These are phyloP conservation scores for Hirtodrosophila trivittata DNA, from an alignment of 2,888 invertebrate species.

Conservation along the genomic window DNA sequence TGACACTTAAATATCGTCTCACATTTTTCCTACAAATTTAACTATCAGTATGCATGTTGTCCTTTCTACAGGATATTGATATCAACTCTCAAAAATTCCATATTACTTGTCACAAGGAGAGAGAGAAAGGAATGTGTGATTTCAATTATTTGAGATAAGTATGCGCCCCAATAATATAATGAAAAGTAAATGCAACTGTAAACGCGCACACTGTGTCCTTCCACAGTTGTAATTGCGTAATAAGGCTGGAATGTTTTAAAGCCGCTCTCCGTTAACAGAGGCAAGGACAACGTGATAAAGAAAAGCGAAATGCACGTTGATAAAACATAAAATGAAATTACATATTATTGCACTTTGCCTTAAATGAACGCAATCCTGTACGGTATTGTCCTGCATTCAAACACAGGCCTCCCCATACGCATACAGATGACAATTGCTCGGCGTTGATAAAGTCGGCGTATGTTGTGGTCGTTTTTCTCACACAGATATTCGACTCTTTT, in stretches of 20 bases:
- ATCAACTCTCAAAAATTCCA: constrained; percentile 11
- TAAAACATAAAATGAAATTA: constrained; percentile 59
- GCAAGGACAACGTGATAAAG: constrained; percentile 10
- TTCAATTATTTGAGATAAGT: constrained; percentile 57
- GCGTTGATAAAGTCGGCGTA: constrained; percentile 64
- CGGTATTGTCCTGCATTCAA: constrained; percentile 15
- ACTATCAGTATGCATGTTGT: neutral
- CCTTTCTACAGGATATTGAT: constrained; percentile 1
- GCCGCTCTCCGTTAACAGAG: constrained; percentile 62
- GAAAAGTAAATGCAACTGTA: constrained; percentile 44
- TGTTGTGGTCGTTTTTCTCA: constrained; percentile 53
- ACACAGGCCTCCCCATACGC: constrained; percentile 5
- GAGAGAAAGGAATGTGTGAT: constrained; percentile 21
- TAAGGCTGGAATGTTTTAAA: constrained; percentile 68
- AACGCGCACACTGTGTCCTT: constrained; percentile 28
- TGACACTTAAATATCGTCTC: too few species aligned
- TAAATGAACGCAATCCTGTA: constrained; percentile 52
- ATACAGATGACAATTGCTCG: constrained; percentile 51
- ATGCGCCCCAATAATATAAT: constrained; percentile 50
- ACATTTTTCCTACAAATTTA: too few species aligned
- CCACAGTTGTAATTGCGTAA: constrained; percentile 66
- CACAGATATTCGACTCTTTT: constrained; percentile 7
- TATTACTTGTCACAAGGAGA: neutral
- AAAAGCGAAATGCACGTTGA: constrained; percentile 25
- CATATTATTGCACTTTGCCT: constrained; percentile 74